Evolutionary conservation across 2,113 vertebrate genomes (phyloP).

Genomic region (Tragelaphus strepsiceros): DNA sequence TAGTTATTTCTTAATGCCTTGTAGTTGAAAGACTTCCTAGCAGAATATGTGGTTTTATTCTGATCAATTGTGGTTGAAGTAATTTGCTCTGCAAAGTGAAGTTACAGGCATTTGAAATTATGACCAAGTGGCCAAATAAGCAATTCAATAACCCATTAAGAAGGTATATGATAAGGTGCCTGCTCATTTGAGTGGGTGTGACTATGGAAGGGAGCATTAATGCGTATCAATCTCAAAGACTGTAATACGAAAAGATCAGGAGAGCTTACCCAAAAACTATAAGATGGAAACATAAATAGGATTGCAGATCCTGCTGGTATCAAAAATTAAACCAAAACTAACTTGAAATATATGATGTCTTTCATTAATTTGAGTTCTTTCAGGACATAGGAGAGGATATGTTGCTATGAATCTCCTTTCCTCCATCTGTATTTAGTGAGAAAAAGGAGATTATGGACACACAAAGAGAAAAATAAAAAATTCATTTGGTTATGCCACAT

Average conservation of each 20-base stretch:
- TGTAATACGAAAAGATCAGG: neutral
- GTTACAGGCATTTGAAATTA: neutral
- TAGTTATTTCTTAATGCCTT: constrained; percentile 49
- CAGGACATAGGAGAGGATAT: neutral
- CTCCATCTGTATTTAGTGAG: neutral
- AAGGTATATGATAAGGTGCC: neutral
- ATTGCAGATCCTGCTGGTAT: neutral
- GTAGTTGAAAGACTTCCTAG: constrained; percentile 36
- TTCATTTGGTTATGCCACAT: neutral
- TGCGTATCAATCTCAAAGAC: neutral
- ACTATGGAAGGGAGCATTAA: neutral
- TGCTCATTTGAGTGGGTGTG: neutral
- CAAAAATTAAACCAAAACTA: neutral
- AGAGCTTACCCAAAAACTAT: neutral
- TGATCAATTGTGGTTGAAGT: constrained; percentile 9
- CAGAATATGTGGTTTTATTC: neutral
- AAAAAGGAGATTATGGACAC: neutral
- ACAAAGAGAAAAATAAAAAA: neutral
- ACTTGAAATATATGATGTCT: neutral
- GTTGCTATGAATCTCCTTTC: neutral
- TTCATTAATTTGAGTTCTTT: neutral
- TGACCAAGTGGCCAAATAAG: constrained; percentile 21
- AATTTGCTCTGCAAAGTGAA: constrained; percentile 38
- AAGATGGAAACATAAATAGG: neutral
- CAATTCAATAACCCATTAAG: neutral